Base-by-base conservation (phyloP, 2,888 invertebrate species). In the Tiliacea aurago region DNA sequence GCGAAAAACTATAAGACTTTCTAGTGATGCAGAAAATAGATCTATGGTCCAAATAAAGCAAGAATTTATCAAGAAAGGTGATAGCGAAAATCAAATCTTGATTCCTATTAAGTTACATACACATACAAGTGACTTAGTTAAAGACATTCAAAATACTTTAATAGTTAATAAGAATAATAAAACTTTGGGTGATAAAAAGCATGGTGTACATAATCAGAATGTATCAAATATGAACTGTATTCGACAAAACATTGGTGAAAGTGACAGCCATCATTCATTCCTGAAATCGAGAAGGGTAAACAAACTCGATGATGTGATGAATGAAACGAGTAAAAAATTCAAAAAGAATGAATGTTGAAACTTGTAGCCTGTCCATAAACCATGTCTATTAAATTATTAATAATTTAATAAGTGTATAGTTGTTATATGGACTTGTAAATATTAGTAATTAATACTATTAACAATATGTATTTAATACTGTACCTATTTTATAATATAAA, bases 91-190 rank as follows among this genome's bases (percentile, higher is more conserved):
- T 93, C 94, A 95, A 91, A 94, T 95, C 84, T 85, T 94, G 79
- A 95, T 95, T 89, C 95, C 96, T 86, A 93, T 95, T 70, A 96
- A 96, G 87, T 85, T 95, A 84, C 94, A 94, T 53, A 77, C 73
- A 49, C 75, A 75, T 79, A 87, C 93, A 79, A 93, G 94, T 94
- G 96, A 96, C 79, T 91, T 95, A 86, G 95, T 95, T 87, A 96
- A 96, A 93, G 96, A 96, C 92, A 94, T 96, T 92, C 96, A 96
- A 91, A 96, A 95, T 90, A 93, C 95, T 76, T 91, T 95, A 91
- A 92, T 96, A 93, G 94, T 93, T 89, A 96, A 94, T 94, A 96
- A 95, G 92, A 96, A 92, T 92, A 95, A 92, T 91, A 94, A 95
- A 92, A 94, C 89, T 86, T 88, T 95, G 85, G 92, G 94, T 95